Evolutionary conservation across 1,140 invertebrate species (phyloP).

Genomic region (Zaprionus capensis): DNA sequence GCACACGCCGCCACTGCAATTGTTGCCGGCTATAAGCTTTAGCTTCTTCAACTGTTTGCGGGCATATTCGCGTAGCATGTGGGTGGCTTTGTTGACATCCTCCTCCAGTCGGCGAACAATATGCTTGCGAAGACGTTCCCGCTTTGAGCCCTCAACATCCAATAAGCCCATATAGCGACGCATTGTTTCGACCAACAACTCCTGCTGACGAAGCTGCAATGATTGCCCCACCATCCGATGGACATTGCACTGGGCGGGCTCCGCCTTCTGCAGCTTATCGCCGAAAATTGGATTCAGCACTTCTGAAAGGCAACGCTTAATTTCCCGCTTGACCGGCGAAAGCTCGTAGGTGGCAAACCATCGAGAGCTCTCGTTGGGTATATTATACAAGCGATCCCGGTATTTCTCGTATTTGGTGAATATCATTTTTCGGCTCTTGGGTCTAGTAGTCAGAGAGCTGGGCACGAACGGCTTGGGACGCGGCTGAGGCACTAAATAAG

Average conservation of each 20-base stretch:
- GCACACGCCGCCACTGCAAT: background rate
- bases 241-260: constrained; percentile 1
- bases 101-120: constrained; percentile 48
- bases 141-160: background rate
- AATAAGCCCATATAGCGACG: constrained; percentile 8
- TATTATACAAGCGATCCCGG: constrained; percentile 10
- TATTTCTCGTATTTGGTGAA: constrained; percentile 18
- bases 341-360: constrained; percentile 42
- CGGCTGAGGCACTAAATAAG: constrained; percentile 33
- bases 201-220: background rate
- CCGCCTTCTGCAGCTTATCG: background rate
- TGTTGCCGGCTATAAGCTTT: background rate
- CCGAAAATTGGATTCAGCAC: constrained; percentile 26
- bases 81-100: constrained; percentile 34
- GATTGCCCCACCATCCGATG: constrained; percentile 28
- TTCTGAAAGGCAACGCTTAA: constrained; percentile 26
- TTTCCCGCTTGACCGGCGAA: constrained; percentile 27
- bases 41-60: background rate
- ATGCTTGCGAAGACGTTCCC: background rate
- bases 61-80: constrained; percentile 4
- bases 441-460: background rate
- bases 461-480: constrained; percentile 30
- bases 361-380: constrained; percentile 29
- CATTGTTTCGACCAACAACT: background rate
- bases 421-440: background rate